Evolutionary conservation across 1,140 invertebrate species (phyloP), one percentile per base, ranked within the genome.

Genomic region (Camponotus floridanus): DNA sequence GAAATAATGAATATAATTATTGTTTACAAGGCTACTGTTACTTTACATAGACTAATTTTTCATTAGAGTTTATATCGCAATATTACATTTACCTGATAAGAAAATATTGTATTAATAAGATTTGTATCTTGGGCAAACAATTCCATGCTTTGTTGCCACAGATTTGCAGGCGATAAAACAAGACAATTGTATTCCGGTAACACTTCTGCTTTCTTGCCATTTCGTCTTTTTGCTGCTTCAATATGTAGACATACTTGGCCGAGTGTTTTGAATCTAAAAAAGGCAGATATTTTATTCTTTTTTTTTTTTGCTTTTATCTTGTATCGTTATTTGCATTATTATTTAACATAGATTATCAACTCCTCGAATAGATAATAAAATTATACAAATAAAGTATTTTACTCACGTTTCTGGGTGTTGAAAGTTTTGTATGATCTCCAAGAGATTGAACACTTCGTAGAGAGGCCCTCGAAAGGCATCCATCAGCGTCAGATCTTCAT

Each of bases 161-260:
- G 95, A 95, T 99, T 99, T 0, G 98, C 98, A 0, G 99, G 99
- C 3, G 98, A 99, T 0, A 99, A 93, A n/a, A 98, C 94, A 0
- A 99, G 95, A 94, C 99, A 99, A 93, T 97, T 98, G 93, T 98
- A 99, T 93, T 99, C 97, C 0, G 99, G 98, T 39, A 99, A 95
- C 83, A 98, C 95, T 11, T 96, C 94, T 51, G 94, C 93, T 91
- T 95, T 96, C 91, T 96, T 95, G 89, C 94, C 92, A 92, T 95
- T 95, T 83, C 95, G 95, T 80, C 96, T 96, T 89, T 97, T 97
- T 1, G 98, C 96, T 83, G 96, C 96, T 91, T 98, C 98, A 59
- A 99, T 97, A 92, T 98, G 98, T 57, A 99, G 96, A 94, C 98
- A 99, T 64, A 98, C 95, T 92, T 99, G 97, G 61, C 97, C 96